Percentiles rank a stretch among this genome's conserved stretches.
Evolutionary conservation across 2,888 invertebrate genomes (phyloP).

Genomic region (Conops quadrifasciatus): DNA sequence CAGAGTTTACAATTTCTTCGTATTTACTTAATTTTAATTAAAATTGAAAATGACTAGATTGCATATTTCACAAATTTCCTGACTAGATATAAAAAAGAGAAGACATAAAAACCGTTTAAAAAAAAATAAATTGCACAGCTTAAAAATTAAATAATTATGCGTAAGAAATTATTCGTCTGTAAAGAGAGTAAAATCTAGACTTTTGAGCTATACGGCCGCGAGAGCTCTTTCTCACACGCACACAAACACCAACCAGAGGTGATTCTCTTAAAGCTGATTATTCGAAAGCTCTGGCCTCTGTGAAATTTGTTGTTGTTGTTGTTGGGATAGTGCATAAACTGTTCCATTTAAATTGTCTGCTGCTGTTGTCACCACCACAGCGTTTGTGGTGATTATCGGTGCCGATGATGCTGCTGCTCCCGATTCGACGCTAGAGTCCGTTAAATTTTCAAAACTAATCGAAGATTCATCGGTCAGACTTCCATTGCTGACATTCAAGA

Average conservation of each 20-base stretch:
- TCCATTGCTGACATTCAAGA: conserved; percentile 35
- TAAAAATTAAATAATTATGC: not conserved
- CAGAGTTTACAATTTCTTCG: conserved; percentile 35
- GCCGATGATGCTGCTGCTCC: conserved; percentile 11
- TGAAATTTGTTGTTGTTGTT: conserved; percentile 11
- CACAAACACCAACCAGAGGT: not conserved
- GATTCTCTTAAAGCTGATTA: not conserved
- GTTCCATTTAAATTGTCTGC: not conserved
- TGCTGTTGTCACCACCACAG: not conserved
- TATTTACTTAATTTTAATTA: not conserved
- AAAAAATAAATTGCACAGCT: conserved; percentile 29
- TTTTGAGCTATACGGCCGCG: not conserved
- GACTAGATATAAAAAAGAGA: conserved; percentile 29
- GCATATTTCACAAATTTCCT: not conserved
- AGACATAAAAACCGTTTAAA: not conserved
- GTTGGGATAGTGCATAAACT: conserved; percentile 13
- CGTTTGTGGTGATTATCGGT: not conserved
- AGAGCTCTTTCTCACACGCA: too few species aligned
- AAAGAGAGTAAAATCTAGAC: not conserved
- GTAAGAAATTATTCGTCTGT: not conserved
- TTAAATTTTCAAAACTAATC: conserved; percentile 39
- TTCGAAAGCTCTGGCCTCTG: not conserved
- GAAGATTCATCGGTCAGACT: conserved; percentile 51
- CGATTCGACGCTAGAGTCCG: conserved; percentile 25
- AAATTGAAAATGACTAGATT: not conserved